Conservation (phyloP, 1,140 invertebrate genomes). For the Atta texana region DNA sequence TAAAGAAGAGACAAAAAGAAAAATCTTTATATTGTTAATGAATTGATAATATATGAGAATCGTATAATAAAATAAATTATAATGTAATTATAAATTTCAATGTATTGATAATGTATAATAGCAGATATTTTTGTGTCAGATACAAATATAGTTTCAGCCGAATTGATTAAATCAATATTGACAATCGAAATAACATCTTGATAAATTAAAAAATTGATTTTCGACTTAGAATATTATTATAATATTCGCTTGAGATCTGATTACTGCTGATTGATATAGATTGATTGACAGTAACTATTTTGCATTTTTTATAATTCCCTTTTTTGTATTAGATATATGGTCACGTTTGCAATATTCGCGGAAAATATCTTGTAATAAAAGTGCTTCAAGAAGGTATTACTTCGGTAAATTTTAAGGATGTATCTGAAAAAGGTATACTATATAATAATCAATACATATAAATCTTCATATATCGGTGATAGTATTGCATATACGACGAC, state of each 20-base stretch:
- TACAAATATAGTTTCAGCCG: background rate
- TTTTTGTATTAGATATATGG: background rate
- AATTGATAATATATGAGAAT: background rate
- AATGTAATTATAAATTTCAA: background rate
- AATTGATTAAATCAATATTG: background rate
- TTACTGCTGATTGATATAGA: background rate
- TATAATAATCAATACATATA: constrained; percentile 31
- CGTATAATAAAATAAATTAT: background rate
- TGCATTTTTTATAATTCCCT: background rate
- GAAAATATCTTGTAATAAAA: background rate
- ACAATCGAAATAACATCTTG: background rate
- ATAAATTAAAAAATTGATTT: background rate
- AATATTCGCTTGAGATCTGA: constrained; percentile 16
- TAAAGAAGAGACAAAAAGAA: background rate
- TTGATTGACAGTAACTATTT: constrained; percentile 17
- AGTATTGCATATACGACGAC: background rate
- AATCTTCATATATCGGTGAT: background rate
- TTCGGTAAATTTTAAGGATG: background rate
- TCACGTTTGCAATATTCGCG: background rate
- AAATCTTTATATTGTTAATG: background rate
- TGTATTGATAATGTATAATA: background rate
- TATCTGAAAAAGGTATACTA: constrained; percentile 9
- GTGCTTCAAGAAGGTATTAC: constrained; percentile 20
- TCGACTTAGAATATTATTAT: background rate
- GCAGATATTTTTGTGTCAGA: background rate